These are phyloP conservation scores for Aphelocoma coerulescens DNA, from an alignment of 2,113 vertebrate genomes.

Conservation along the genomic window DNA sequence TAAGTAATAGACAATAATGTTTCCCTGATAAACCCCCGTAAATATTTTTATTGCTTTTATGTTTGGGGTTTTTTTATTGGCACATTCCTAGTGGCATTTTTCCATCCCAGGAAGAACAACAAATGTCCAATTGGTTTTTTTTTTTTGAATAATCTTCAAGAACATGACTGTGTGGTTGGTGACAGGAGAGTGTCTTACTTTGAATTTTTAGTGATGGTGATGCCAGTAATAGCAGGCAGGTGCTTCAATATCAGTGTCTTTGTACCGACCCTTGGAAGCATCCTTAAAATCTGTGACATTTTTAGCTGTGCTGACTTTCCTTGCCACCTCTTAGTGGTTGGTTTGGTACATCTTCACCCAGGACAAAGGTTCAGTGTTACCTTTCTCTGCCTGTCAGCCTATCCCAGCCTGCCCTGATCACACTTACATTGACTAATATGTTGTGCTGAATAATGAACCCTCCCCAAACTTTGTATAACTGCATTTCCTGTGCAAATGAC, in stretches of 20 bases:
- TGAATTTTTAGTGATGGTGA: neutral
- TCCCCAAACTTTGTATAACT: neutral
- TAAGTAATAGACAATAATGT: neutral
- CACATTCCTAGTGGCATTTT: neutral
- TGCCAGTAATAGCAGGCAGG: neutral
- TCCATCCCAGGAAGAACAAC: neutral
- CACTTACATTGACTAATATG: constrained; percentile 58
- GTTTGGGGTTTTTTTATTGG: neutral
- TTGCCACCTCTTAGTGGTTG: neutral
- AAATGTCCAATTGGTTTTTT: neutral
- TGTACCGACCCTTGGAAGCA: neutral
- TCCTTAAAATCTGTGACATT: neutral
- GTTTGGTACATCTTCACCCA: neutral
- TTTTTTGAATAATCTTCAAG: neutral
- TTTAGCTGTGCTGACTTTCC: neutral
- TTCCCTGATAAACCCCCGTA: neutral
- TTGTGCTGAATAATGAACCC: constrained; percentile 39
- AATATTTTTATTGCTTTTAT: neutral
- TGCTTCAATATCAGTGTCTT: neutral
- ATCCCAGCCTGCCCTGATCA: constrained; percentile 11
- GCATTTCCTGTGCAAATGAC: neutral
- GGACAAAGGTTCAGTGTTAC: neutral
- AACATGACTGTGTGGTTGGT: neutral
- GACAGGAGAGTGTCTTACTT: neutral
- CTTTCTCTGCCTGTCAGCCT: neutral